Evolutionary conservation across 2,888 invertebrate genomes (phyloP).

Genomic region (Erynnis tages): DNA sequence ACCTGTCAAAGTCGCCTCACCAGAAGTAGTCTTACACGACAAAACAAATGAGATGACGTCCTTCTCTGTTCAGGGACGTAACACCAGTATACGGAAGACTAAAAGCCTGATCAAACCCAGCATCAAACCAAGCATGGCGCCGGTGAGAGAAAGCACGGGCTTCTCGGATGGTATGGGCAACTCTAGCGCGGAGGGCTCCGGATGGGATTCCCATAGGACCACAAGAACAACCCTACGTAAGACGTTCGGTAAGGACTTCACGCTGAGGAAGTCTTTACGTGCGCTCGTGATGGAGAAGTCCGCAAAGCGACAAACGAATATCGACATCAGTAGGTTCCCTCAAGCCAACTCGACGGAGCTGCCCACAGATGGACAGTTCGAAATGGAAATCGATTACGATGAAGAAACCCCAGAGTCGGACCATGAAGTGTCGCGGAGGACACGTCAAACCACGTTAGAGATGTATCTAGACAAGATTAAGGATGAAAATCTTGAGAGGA

Average conservation of each 20-base stretch:
- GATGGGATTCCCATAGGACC: constrained; percentile 72
- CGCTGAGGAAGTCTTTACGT: constrained; percentile 62
- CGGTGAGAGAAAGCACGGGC: constrained; percentile 49
- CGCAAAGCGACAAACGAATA: constrained; percentile 51
- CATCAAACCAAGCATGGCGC: constrained; percentile 46
- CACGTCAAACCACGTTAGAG: constrained; percentile 48
- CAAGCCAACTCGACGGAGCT: constrained; percentile 39
- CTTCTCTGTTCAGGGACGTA: constrained; percentile 44
- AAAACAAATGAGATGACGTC: constrained; percentile 45
- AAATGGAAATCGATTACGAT: not conserved
- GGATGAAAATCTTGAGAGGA: constrained; percentile 48
- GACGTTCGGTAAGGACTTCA: constrained; percentile 67
- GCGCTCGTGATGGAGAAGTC: constrained; percentile 70
- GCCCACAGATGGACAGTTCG: constrained; percentile 19
- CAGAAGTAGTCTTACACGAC: constrained; percentile 52
- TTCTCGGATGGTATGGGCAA: constrained; percentile 51
- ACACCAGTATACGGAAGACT: constrained; percentile 50
- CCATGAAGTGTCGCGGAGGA: constrained; percentile 49
- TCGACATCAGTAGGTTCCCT: constrained; percentile 40
- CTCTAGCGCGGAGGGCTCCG: constrained; percentile 64
- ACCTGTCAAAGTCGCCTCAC: constrained; percentile 41
- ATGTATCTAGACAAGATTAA: constrained; percentile 53
- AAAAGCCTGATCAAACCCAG: constrained; percentile 48
- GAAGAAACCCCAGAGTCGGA: constrained; percentile 33
- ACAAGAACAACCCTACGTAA: constrained; percentile 65